Conservation (phyloP, 2,113 vertebrate genomes). For the Falcunculus frontatus region DNA sequence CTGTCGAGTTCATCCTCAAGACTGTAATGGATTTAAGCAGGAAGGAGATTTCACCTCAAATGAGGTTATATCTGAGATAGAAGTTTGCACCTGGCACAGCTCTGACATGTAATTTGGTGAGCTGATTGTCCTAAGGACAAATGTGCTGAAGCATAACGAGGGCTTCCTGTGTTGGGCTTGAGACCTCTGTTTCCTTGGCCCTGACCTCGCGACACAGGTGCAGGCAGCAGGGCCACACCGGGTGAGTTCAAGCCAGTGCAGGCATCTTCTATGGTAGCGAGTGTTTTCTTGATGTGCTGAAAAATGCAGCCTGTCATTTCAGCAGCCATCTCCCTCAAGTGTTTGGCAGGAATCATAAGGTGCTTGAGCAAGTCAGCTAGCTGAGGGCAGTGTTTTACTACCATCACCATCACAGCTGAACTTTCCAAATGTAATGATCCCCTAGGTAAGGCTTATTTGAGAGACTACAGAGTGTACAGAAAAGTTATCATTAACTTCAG, state of each 20-base stretch:
- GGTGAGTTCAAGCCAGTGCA: background rate
- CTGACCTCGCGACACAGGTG: background rate
- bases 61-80: background rate
- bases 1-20: background rate
- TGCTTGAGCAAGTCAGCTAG: background rate
- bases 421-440: background rate
- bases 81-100: background rate
- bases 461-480: background rate
- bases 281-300: background rate
- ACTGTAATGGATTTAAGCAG: background rate
- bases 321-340: background rate
- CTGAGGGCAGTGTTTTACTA: background rate
- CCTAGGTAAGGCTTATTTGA: background rate
- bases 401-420: accelerated
- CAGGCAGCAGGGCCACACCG: background rate
- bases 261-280: background rate
- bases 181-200: background rate
- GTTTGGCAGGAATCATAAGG: background rate
- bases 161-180: background rate
- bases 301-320: background rate
- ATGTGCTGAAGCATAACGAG: background rate
- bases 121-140: background rate
- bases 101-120: background rate
- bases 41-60: background rate
- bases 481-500: background rate